A percentile compares a stretch with the other conserved stretches of the same genome.
Evolutionary conservation across 2,113 vertebrate species (phyloP).

Genomic region (Paratilapia polleni): DNA sequence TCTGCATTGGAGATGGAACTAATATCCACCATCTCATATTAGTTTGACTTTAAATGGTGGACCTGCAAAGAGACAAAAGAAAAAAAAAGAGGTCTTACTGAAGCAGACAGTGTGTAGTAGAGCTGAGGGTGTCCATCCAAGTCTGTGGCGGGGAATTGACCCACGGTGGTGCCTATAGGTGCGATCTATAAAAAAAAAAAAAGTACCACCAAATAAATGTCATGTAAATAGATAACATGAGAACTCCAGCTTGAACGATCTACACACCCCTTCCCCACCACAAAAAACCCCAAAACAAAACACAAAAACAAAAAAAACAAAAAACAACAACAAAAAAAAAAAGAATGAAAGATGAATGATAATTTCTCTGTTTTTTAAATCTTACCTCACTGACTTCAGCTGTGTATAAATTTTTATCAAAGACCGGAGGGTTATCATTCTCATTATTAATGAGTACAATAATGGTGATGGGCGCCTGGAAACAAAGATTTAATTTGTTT

Average conservation of each 20-base stretch:
- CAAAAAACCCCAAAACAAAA: too few relatives aligned
- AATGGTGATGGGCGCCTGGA: rapidly evolving
- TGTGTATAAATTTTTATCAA: neutral
- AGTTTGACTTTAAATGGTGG: neutral
- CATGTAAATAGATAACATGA: neutral
- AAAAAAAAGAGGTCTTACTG: slow-evolving; percentile 28
- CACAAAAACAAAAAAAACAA: too few relatives aligned
- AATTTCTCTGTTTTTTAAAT: neutral
- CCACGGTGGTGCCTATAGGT: slow-evolving; percentile 4
- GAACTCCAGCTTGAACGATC: too few relatives aligned
- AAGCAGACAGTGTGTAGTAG: slow-evolving; percentile 55
- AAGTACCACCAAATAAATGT: neutral
- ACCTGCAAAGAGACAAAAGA: neutral
- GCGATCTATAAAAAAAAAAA: slow-evolving; percentile 42
- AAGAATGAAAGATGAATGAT: neutral
- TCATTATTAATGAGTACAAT: rapidly evolving
- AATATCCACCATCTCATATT: neutral
- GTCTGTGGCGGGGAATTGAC: slow-evolving; percentile 24
- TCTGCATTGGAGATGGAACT: neutral
- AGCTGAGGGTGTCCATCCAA: neutral
- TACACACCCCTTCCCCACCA: rapidly evolving
- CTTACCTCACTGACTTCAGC: slow-evolving; percentile 73
- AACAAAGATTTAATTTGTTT: slow-evolving; percentile 11
- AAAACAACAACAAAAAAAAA: neutral
- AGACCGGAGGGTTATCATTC: slow-evolving; percentile 77